A percentile compares a stretch with the other conserved stretches of the same genome.
These are phyloP conservation scores for Ophonus ardosiacus DNA, from an alignment of 2,888 invertebrate species.

Conservation along the genomic window DNA sequence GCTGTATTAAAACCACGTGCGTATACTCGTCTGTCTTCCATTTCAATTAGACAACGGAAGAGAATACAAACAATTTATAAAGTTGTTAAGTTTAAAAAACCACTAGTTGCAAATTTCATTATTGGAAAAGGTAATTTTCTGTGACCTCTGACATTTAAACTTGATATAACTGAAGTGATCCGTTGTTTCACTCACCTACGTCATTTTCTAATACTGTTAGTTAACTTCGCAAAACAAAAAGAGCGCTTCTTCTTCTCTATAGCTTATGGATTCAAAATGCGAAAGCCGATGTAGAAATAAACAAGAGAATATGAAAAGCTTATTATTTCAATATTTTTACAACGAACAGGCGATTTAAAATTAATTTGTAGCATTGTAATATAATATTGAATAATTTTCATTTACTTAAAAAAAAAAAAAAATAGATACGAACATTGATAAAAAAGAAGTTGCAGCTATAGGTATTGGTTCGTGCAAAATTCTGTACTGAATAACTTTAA, in stretches of 20 bases:
- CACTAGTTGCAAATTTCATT: slow-evolving; percentile 26
- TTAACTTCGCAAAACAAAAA: not conserved
- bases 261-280: not conserved
- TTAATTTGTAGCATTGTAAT: too few relatives aligned
- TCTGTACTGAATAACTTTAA: too few relatives aligned
- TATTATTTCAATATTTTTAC: too few relatives aligned
- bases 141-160: slow-evolving; percentile 1
- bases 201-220: slow-evolving; percentile 20
- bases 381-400: too few relatives aligned
- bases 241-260: not conserved
- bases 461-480: too few relatives aligned
- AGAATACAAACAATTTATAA: not conserved
- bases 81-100: slow-evolving; percentile 9
- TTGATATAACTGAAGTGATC: slow-evolving; percentile 22
- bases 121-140: slow-evolving; percentile 20
- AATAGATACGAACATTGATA: too few relatives aligned
- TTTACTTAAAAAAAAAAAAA: too few relatives aligned
- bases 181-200: slow-evolving; percentile 5
- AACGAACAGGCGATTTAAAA: too few relatives aligned
- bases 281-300: not conserved
- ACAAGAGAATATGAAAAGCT: not conserved
- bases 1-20: not conserved
- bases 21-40: not conserved
- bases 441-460: too few relatives aligned
- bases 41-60: not conserved